Base-by-base conservation (phyloP, 1,140 invertebrate species). In the Lepidurus couesii region DNA sequence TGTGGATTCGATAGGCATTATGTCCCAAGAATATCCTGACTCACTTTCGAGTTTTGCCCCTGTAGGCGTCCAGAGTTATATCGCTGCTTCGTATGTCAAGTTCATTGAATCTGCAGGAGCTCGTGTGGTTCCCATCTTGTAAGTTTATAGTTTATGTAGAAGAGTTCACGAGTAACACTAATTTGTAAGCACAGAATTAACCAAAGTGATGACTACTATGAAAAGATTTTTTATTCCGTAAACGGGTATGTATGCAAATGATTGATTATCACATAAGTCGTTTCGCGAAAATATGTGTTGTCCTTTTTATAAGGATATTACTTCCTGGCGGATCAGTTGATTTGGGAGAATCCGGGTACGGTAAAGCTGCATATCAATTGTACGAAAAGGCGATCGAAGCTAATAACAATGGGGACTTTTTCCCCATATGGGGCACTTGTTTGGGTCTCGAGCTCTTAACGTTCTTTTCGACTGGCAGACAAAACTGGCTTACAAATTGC, bases 381-480 rank as follows among this genome's bases (percentile, higher is more conserved):
- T 90, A 87, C 80, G 84, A 86, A 82, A 85, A 84, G 43, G 92
- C 92, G 0, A 85, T 89, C 65, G 82, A 88, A 80, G 84, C 91
- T n/a, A 95, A 95, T 82, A 83, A 91, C 16, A 84, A 87, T 1
- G 91, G 91, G 7, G 89, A 90, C 79, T 91, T 91, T 82, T 95
- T 95, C 83, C 95, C 95, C 0, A 85, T 97, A 44, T 92, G 94
- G 87, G 95, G 93, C 3, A 95, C 92, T 8, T 97, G 96, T 84
- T 86, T 95, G 7, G 95, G 95, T 45, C 95, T 96, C 84, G 92
- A 97, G 83, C 84, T 95, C n/a, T 83, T 97, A 43, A 88, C 91
- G 16, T 91, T 90, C 80, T 82, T 93, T 1, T 90, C 89, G 7
- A 88, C 91, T 0, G 88, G 90, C 44, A 85, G 86, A 16, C 81